Base-by-base conservation (phyloP, 2,113 vertebrate genomes). In the Pagrus major region DNA sequence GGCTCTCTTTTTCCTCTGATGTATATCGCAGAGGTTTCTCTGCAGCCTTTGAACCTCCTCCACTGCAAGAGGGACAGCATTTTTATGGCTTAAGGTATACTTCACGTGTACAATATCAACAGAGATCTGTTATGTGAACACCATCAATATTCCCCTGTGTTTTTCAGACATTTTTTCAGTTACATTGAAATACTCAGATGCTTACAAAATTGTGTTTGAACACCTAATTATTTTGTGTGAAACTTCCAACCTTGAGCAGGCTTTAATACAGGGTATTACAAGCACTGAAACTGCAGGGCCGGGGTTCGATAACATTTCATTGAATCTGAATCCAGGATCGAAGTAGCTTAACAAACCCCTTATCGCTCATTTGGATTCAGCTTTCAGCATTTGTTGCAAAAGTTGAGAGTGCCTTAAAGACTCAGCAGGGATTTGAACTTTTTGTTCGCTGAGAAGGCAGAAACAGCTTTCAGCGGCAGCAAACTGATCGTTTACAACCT, bases 21-120 rank as follows among this genome's bases (percentile, higher is more conserved):
- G 37, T 55, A 46, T 71, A 56, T 85, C 7, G 23, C 64, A 52
- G 55, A 78, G 69, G 33, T 80, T 76, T 60, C 51, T 42, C 42
- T 18, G 5, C 46, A 56, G n/a, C 59, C 67, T 60, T 86, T 74
- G 61, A 80, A 80, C 82, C 42, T 80, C 44, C 58, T 44, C 16
- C 21, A 4, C 60, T 56, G n/a, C 3, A 20, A 18, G n/a, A 21
- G 25, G 4, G 29, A 41, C 3, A 7, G 10, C 11, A 3, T 63
- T 61, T 51, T 15, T 56, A 46, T 3, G 9, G 42, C 60, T 58
- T 1, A 54, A 47, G 31, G 54, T 14, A 18, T 15, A 56, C 33
- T 47, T 67, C n/a, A 16, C 25, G 2, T 41, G 35, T 18, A n/a
- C 27, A 54, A 11, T 35, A 46, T 67, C 27, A 47, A 29, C 68